Conservation (phyloP, 2,113 vertebrate genomes). For the Chaenogobius annularis region DNA sequence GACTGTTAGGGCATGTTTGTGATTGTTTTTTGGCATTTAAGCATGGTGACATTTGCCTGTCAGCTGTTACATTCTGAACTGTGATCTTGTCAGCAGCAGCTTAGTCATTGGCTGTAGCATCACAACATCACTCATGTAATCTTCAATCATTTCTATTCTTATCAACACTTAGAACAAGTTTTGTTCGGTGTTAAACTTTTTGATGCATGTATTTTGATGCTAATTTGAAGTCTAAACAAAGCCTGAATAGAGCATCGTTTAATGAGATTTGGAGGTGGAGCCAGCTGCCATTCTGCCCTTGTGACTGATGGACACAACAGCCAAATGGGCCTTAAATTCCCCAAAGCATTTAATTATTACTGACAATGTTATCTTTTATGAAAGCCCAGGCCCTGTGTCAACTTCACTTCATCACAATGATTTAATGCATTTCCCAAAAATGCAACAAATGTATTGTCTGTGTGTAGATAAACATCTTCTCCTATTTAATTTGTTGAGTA, state of each 20-base stretch:
- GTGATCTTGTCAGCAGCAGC: constrained; percentile 31
- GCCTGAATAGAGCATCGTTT: constrained; percentile 23
- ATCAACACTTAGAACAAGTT: background rate
- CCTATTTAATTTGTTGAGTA: no score
- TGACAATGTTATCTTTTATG: constrained; percentile 44
- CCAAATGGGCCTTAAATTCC: constrained; percentile 26
- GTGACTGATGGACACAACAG: constrained; percentile 37
- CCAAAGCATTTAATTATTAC: constrained; percentile 34
- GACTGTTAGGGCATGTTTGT: constrained; percentile 14
- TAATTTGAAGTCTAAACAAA: constrained; percentile 7
- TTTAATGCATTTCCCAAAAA: background rate
- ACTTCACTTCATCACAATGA: background rate
- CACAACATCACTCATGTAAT: background rate
- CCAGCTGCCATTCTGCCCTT: constrained; percentile 39
- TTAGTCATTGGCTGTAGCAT: constrained; percentile 34
- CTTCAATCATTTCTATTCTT: constrained; percentile 2
- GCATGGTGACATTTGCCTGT: constrained; percentile 51
- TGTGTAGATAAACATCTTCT: background rate
- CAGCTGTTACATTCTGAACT: constrained; percentile 22
- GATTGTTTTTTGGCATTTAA: constrained; percentile 47
- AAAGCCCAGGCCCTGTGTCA: constrained; percentile 11
- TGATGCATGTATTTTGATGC: background rate
- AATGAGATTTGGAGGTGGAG: constrained; percentile 28
- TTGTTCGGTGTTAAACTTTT: constrained; percentile 5
- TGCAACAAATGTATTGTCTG: background rate